Evolutionary conservation across 1,140 invertebrate species (phyloP).

Genomic region (Drosophila tropicalis): DNA sequence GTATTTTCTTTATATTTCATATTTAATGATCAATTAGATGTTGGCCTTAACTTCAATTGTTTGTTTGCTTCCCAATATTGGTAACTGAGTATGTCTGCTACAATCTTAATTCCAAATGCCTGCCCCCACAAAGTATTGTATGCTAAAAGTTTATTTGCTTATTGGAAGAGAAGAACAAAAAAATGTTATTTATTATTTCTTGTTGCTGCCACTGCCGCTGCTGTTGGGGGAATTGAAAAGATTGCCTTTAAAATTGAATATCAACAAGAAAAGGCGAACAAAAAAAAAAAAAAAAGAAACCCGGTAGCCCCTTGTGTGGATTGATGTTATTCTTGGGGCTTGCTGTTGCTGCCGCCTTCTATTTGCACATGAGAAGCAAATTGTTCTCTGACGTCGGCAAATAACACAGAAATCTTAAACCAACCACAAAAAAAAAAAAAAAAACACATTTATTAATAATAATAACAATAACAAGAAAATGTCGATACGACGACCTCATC

Average conservation of each 20-base stretch:
- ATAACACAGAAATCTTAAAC: conserved; percentile 33
- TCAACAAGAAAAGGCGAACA: background rate
- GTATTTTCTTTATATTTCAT: too few relatives aligned
- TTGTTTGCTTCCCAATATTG: background rate
- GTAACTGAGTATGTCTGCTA: background rate
- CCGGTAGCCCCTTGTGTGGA: conserved; percentile 33
- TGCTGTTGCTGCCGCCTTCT: background rate
- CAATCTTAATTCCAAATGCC: background rate
- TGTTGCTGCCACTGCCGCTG: background rate
- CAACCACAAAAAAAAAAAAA: conserved; percentile 20
- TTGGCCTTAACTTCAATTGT: background rate
- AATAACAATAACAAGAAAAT: conserved; percentile 49
- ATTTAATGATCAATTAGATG: too few relatives aligned
- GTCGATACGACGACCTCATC: conserved; percentile 41
- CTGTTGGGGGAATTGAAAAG: conserved; percentile 52
- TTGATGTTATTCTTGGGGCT: conserved; percentile 3
- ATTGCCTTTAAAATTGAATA: conserved; percentile 47
- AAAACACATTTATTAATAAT: conserved; percentile 16
- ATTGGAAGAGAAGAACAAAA: conserved; percentile 12
- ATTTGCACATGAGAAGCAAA: conserved; percentile 46
- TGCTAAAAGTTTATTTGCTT: conserved; percentile 38
- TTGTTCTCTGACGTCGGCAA: conserved; percentile 68
- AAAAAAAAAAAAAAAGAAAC: conserved; percentile 21
- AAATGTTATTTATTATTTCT: conserved; percentile 23
- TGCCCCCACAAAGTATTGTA: conserved; percentile 15